Conservation (phyloP, 2,797 vertebrate species). For the Lates japonicus region DNA sequence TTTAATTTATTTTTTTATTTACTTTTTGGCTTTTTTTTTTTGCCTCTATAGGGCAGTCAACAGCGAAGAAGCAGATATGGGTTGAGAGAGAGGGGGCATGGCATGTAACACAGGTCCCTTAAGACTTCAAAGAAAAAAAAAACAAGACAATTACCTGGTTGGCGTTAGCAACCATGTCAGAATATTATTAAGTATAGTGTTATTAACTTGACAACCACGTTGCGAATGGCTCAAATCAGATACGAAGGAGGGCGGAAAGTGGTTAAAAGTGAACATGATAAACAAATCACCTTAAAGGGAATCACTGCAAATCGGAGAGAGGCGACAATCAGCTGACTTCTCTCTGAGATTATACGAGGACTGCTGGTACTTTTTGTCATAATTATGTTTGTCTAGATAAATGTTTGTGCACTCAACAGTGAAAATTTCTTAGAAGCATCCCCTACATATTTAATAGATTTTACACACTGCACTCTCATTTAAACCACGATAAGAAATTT, state of each 20-base stretch:
- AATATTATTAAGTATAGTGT: constrained; percentile 60
- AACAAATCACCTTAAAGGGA: constrained; percentile 19
- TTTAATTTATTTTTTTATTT: not conserved
- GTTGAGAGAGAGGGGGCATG: not conserved
- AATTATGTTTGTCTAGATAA: constrained; percentile 33
- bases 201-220: constrained; percentile 65
- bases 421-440: constrained; percentile 25
- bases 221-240: constrained; percentile 74
- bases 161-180: constrained; percentile 75
- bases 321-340: constrained; percentile 8
- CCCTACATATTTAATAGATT: constrained; percentile 18
- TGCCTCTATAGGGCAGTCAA: constrained; percentile 17
- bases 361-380: constrained; percentile 13
- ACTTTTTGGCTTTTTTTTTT: constrained; percentile 7
- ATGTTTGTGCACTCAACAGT: not conserved
- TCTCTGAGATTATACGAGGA: constrained; percentile 18
- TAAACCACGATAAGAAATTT: constrained; percentile 42
- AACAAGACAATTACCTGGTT: constrained; percentile 60
- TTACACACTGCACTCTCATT: constrained; percentile 32
- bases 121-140: constrained; percentile 36
- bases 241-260: constrained; percentile 44
- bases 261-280: constrained; percentile 51
- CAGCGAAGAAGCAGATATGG: not conserved
- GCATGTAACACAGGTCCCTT: constrained; percentile 1
- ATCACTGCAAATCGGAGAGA: not conserved